phyloP scores from a whole-genome alignment of 1,140 invertebrate genomes.

The Portunus trituberculatus region DNA sequence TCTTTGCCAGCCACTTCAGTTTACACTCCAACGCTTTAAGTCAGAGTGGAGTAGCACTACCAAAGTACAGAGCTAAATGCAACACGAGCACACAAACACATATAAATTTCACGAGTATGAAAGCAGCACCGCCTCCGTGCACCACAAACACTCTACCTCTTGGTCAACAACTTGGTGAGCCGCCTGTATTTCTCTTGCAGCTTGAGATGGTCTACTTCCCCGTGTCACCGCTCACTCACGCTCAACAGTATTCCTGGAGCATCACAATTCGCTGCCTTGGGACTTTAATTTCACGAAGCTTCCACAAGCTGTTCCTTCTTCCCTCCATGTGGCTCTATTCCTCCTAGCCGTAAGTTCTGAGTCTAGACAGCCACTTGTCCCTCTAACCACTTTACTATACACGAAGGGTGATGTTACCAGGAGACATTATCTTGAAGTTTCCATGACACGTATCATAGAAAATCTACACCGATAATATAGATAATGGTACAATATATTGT shows the following conservation, averaged over 20 bases:
- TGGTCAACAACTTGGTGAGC: neutral
- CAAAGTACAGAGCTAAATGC: no score
- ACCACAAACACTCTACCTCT: neutral
- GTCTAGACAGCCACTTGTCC: no score
- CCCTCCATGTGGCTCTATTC: conserved; percentile 49
- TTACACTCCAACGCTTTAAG: no score
- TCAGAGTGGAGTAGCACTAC: no score
- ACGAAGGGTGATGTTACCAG: no score
- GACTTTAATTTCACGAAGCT: conserved; percentile 58
- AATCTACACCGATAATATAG: no score
- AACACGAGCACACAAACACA: neutral
- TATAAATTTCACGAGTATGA: no score
- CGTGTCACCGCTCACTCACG: conserved; percentile 51
- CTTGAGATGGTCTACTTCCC: conserved; percentile 71
- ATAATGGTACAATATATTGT: no score
- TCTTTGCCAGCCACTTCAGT: no score
- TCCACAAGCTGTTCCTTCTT: conserved; percentile 62
- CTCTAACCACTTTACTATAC: no score
- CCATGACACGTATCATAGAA: no score
- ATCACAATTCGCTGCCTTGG: conserved; percentile 66
- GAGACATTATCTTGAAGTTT: no score
- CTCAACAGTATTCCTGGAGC: conserved; percentile 69
- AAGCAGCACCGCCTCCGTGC: neutral
- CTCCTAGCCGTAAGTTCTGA: conserved; percentile 44
- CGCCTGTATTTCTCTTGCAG: neutral